Evolutionary conservation across 1,140 invertebrate species (phyloP).

Genomic region (Gerris buenoi): DNA sequence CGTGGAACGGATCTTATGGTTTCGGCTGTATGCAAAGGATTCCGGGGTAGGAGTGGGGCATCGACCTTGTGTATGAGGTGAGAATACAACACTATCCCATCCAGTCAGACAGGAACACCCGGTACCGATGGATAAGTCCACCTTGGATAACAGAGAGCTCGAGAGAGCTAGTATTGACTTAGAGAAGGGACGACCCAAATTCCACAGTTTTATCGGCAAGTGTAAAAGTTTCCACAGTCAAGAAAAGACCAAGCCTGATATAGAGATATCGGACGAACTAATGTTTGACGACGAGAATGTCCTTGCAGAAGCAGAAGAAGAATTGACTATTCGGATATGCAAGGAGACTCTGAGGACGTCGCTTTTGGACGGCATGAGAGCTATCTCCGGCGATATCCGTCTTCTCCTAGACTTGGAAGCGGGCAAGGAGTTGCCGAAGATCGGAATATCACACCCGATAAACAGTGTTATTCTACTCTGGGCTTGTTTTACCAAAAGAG

Average conservation of each 20-base stretch:
- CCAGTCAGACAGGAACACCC: no score
- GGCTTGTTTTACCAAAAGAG: conserved; percentile 48
- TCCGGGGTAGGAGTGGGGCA: no score
- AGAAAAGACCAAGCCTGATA: conserved; percentile 3
- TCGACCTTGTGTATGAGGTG: no score
- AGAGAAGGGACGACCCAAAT: conserved; percentile 17
- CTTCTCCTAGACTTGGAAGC: conserved; percentile 53
- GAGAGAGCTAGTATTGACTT: conserved; percentile 27
- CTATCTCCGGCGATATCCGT: conserved; percentile 42
- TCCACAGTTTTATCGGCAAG: conserved; percentile 25
- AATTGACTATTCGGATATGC: conserved; percentile 54
- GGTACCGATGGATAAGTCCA: no score
- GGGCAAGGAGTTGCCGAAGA: conserved; percentile 40
- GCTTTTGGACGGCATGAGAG: conserved; percentile 53
- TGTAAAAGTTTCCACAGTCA: conserved; percentile 23
- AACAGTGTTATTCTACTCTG: conserved; percentile 48
- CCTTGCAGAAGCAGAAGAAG: conserved; percentile 43
- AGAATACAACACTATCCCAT: no score
- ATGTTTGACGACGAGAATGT: conserved; percentile 16
- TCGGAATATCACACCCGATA: conserved; percentile 11
- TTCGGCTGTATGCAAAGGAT: no score
- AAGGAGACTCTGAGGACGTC: conserved; percentile 52
- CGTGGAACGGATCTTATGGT: no score
- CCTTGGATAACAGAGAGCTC: conserved; percentile 23
- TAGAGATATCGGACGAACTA: conserved; percentile 8